phyloP scores from a whole-genome alignment of 2,888 invertebrate species.

The Asteroscopus sphinx region DNA sequence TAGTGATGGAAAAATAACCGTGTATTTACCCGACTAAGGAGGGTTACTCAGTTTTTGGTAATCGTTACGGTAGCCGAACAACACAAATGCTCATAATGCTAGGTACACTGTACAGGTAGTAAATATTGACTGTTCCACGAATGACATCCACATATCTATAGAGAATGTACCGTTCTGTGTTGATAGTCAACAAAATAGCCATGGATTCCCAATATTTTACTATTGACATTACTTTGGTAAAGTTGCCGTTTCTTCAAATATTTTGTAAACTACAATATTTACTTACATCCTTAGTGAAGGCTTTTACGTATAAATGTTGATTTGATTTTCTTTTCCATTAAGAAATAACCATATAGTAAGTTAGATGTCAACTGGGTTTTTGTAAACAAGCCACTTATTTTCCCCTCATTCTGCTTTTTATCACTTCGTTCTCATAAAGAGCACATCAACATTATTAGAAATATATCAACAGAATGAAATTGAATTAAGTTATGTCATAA shows the following conservation, averaged over 20 bases:
- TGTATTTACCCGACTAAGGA: constrained; percentile 1
- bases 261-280: neutral
- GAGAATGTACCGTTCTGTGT: constrained; percentile 33
- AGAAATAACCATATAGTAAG: neutral
- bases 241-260: constrained; percentile 8
- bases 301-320: neutral
- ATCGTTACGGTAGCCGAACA: constrained; percentile 4
- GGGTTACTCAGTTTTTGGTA: constrained; percentile 6
- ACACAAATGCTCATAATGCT: constrained; percentile 11
- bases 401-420: neutral
- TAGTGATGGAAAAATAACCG: neutral
- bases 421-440: neutral
- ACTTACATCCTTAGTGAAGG: neutral
- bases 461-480: too few relatives aligned
- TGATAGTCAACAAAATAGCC: constrained; percentile 42
- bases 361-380: neutral
- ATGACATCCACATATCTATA: constrained; percentile 17
- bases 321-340: neutral
- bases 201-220: constrained; percentile 30
- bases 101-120: too few relatives aligned
- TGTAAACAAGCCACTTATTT: neutral
- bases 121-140: constrained; percentile 28
- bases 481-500: neutral
- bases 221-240: constrained; percentile 26
- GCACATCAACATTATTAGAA: too few relatives aligned